These are phyloP conservation scores for Nipponia nippon DNA, from an alignment of 2,113 vertebrate species.

Conservation along the genomic window DNA sequence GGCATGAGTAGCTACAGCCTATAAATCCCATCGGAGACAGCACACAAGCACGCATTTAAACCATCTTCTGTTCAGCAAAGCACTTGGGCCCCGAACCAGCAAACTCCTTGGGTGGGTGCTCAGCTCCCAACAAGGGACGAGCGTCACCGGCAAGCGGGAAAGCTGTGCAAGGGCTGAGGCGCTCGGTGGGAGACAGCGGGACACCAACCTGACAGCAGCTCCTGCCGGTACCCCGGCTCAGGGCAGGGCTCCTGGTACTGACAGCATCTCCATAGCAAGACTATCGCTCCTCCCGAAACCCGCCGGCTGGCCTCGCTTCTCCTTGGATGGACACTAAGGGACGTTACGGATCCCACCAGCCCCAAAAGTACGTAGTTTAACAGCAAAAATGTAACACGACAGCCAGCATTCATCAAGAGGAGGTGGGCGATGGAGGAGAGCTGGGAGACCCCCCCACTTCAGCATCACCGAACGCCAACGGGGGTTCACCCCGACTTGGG, in stretches of 20 bases:
- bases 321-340: not conserved
- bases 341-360: not conserved
- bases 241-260: not conserved
- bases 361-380: conserved; percentile 32
- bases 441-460: conserved; percentile 26
- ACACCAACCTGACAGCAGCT: not conserved
- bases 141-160: not conserved
- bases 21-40: not conserved
- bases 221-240: fast-evolving
- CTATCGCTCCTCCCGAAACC: not conserved
- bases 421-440: conserved; percentile 42
- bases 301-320: not conserved
- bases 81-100: not conserved
- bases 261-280: not conserved
- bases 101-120: not conserved
- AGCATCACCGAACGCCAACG: conserved; percentile 42
- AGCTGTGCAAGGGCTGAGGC: not conserved
- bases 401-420: conserved; percentile 47
- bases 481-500: not conserved
- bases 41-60: not conserved
- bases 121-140: fast-evolving
- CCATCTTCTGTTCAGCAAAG: not conserved
- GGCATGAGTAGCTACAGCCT: not conserved
- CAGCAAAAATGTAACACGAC: conserved; percentile 58
- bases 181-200: fast-evolving